phyloP scores from a whole-genome alignment of 2,797 vertebrate species.

The Xenops minutus region DNA sequence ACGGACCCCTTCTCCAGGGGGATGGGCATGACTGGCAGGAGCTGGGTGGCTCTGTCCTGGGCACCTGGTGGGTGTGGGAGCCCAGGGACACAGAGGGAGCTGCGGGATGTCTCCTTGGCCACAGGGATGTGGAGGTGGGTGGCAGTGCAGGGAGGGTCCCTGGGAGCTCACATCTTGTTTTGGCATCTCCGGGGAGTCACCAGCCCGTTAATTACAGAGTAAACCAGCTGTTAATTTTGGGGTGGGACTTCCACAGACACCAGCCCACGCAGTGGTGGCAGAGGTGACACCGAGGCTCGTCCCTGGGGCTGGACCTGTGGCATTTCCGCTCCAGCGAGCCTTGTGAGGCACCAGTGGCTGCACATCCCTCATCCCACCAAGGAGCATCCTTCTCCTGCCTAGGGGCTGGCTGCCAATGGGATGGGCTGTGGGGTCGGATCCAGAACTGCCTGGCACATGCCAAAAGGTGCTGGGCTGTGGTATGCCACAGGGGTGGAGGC shows the following conservation, averaged over 20 bases:
- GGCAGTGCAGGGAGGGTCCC: neutral
- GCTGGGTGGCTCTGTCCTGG: neutral
- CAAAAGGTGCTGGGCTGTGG: neutral
- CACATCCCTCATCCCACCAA: rapidly evolving
- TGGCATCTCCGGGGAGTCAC: neutral
- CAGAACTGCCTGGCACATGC: rapidly evolving
- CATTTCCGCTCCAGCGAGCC: neutral
- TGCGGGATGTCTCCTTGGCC: rapidly evolving
- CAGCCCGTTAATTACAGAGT: neutral
- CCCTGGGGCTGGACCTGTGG: neutral
- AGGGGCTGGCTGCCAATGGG: neutral
- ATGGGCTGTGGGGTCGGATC: rapidly evolving
- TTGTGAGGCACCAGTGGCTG: rapidly evolving
- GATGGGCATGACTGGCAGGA: neutral
- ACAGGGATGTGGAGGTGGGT: neutral
- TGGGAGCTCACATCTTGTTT: neutral
- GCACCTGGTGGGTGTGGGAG: neutral
- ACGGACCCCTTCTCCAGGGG: neutral
- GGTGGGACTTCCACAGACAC: neutral
- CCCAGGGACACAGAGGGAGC: neutral
- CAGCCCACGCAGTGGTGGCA: neutral
- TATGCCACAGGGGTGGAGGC: neutral
- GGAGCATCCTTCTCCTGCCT: neutral
- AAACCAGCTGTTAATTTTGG: neutral
- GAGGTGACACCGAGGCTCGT: neutral